Percentiles rank a stretch among this genome's conserved stretches.
These are phyloP conservation scores for Sitodiplosis mosellana DNA, from an alignment of 1,140 invertebrate genomes.

Conservation along the genomic window DNA sequence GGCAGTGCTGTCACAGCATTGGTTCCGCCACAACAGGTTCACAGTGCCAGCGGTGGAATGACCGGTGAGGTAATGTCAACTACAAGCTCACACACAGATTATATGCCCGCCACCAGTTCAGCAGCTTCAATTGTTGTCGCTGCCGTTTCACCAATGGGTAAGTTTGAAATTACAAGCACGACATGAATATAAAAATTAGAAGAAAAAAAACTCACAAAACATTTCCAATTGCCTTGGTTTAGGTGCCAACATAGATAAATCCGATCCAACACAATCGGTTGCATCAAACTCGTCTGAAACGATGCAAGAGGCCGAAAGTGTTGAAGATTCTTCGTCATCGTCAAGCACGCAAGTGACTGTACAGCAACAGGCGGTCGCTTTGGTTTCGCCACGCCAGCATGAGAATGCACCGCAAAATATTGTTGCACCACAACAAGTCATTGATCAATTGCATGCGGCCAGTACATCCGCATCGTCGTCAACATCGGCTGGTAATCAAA, in stretches of 20 bases:
- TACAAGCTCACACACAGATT: constrained; percentile 42
- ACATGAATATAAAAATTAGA: too few relatives aligned
- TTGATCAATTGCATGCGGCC: constrained; percentile 24
- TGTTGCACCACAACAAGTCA: constrained; percentile 10
- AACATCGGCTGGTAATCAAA: constrained; percentile 14
- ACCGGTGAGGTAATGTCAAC: constrained; percentile 32
- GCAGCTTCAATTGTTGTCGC: constrained; percentile 27
- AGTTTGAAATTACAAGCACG: too few relatives aligned
- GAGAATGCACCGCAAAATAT: constrained; percentile 15
- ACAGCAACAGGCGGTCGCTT: constrained; percentile 45
- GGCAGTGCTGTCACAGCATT: constrained; percentile 35
- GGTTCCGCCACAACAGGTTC: constrained; percentile 37
- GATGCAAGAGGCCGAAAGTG: constrained; percentile 23
- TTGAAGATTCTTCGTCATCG: constrained; percentile 4
- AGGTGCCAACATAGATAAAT: too few relatives aligned
- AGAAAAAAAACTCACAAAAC: too few relatives aligned
- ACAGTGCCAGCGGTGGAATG: constrained; percentile 35
- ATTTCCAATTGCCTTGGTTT: too few relatives aligned
- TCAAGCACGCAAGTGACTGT: constrained; percentile 16
- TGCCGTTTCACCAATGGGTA: constrained; percentile 27
- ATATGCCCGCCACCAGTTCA: constrained; percentile 50
- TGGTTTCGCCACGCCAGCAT: constrained; percentile 54
- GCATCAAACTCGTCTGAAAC: constrained; percentile 14
- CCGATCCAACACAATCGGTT: too few relatives aligned
- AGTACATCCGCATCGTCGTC: constrained; percentile 25